phyloP scores from a whole-genome alignment of 2,797 vertebrate genomes.

The Serranus cabrilla region DNA sequence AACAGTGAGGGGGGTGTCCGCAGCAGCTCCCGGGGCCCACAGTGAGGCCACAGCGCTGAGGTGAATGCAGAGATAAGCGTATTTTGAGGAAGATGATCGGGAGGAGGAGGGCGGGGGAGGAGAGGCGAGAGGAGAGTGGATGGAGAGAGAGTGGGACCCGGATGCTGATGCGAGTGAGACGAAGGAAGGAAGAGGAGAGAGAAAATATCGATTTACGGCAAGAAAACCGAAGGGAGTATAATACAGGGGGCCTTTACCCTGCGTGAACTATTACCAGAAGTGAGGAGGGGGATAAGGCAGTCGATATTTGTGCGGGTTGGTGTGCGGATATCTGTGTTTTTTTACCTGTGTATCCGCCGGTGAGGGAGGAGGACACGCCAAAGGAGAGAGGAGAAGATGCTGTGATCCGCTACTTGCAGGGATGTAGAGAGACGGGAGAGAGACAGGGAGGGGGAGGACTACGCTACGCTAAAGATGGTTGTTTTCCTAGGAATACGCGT shows the following conservation, averaged over 20 bases:
- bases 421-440: conserved; percentile 72
- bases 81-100: conserved; percentile 55
- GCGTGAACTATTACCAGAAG: conserved; percentile 55
- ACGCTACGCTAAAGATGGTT: conserved; percentile 77
- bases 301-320: conserved; percentile 27
- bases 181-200: conserved; percentile 82
- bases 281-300: conserved; percentile 28
- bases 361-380: conserved; percentile 89
- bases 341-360: conserved; percentile 69
- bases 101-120: conserved; percentile 33
- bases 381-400: conserved; percentile 86
- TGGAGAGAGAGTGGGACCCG: conserved; percentile 83
- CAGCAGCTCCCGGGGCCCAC: conserved; percentile 44
- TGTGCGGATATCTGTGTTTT: conserved; percentile 41
- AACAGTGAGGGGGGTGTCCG: conserved; percentile 32
- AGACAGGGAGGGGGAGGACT: conserved; percentile 65
- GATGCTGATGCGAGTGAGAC: conserved; percentile 87
- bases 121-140: conserved; percentile 57
- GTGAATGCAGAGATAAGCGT: conserved; percentile 72
- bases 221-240: conserved; percentile 74
- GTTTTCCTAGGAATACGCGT: conserved; percentile 66
- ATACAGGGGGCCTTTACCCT: conserved; percentile 65
- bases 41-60: conserved; percentile 55
- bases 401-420: conserved; percentile 88
- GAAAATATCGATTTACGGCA: conserved; percentile 83